phyloP scores from a whole-genome alignment of 2,113 vertebrate genomes.

The Zonotrichia leucophrys region DNA sequence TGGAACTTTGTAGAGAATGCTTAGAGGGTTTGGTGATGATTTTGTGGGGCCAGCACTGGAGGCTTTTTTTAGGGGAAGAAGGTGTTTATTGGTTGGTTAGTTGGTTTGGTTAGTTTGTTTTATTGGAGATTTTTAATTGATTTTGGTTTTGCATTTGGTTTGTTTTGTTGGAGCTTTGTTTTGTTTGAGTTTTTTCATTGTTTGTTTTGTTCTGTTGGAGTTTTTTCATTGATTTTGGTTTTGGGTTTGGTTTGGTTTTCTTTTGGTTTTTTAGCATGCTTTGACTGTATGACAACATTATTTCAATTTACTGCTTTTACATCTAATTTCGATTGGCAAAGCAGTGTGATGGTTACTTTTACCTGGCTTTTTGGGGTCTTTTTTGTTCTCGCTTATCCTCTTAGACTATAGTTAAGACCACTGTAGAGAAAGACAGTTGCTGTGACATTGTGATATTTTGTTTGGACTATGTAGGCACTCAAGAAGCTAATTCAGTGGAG shows the following conservation, averaged over 20 bases:
- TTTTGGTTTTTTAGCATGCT: not conserved
- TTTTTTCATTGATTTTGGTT: not conserved
- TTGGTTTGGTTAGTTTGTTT: not conserved
- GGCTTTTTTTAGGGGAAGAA: rapidly evolving
- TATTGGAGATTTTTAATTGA: too few species aligned
- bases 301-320: not conserved
- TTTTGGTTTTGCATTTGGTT: too few species aligned
- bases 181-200: too few species aligned
- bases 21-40: not conserved
- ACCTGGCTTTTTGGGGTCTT: not conserved
- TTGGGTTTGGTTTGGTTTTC: not conserved
- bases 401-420: not conserved
- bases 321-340: not conserved
- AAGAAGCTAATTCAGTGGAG: not conserved
- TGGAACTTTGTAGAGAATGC: not conserved
- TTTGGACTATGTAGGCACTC: not conserved
- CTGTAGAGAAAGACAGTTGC: not conserved
- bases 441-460: not conserved
- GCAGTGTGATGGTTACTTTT: not conserved
- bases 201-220: too few species aligned
- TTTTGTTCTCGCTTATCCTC: not conserved
- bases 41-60: not conserved
- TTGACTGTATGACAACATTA: not conserved
- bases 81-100: not conserved
- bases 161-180: too few species aligned